phyloP scores from a whole-genome alignment of 2,797 vertebrate species.

The Fundulus diaphanus region DNA sequence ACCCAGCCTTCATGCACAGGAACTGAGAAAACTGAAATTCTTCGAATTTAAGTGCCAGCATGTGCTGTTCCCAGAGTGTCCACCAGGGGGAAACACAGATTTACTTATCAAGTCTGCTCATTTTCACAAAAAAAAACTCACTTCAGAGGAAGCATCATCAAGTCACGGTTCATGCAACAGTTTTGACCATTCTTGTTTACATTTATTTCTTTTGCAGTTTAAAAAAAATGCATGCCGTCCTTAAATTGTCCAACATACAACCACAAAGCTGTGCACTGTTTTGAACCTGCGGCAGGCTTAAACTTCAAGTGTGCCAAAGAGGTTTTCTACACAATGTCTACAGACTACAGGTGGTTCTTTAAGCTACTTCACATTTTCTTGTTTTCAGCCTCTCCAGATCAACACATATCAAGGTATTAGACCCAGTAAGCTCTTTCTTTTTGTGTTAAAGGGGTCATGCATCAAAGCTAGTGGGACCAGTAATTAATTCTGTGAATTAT shows the following conservation, averaged over 20 bases:
- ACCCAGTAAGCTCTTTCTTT: not conserved
- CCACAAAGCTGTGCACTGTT: constrained; percentile 16
- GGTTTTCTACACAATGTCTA: not conserved
- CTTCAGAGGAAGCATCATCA: constrained; percentile 20
- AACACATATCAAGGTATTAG: not conserved
- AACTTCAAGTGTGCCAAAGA: constrained; percentile 5
- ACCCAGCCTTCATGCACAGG: not conserved
- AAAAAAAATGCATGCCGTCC: constrained; percentile 13
- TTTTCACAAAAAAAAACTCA: not conserved
- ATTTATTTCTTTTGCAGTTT: constrained; percentile 21
- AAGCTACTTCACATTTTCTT: not conserved
- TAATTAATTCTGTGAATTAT: constrained; percentile 13
- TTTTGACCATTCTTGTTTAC: constrained; percentile 49
- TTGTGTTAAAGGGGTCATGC: not conserved
- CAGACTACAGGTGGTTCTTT: not conserved
- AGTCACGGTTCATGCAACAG: constrained; percentile 15
- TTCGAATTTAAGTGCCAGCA: constrained; percentile 25
- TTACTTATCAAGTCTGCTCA: constrained; percentile 6
- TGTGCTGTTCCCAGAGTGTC: constrained; percentile 23
- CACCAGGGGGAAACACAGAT: constrained; percentile 68
- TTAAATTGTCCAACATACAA: constrained; percentile 28
- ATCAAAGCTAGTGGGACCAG: not conserved
- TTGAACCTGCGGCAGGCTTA: constrained; percentile 8
- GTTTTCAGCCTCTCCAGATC: constrained; percentile 6
- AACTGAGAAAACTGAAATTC: not conserved